Conservation (phyloP, 1,140 invertebrate genomes). For the Acromyrmex heyeri region DNA sequence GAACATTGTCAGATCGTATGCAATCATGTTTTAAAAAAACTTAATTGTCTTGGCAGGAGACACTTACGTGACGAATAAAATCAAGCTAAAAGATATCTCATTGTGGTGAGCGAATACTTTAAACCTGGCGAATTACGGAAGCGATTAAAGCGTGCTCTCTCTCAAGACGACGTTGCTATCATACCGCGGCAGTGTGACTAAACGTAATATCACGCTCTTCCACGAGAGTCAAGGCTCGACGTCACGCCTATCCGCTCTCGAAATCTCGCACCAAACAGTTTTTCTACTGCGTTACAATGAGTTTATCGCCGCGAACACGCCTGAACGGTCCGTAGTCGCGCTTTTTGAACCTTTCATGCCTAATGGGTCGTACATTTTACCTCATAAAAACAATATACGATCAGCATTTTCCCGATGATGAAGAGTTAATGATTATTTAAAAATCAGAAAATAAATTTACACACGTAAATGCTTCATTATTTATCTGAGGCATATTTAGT, state of each 20-base stretch:
- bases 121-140: conserved; percentile 54
- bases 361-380: conserved; percentile 35
- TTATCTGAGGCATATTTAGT: background rate
- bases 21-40: conserved; percentile 8
- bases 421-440: conserved; percentile 37
- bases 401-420: conserved; percentile 33
- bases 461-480: background rate
- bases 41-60: background rate
- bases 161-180: conserved; percentile 41
- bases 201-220: conserved; percentile 59
- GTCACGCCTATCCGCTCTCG: conserved; percentile 59
- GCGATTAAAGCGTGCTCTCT: conserved; percentile 52
- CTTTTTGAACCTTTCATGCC: conserved; percentile 48
- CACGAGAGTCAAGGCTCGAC: conserved; percentile 51
- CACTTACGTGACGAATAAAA: background rate
- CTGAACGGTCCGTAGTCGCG: conserved; percentile 39
- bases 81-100: conserved; percentile 1
- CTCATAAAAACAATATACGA: conserved; percentile 45
- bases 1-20: background rate
- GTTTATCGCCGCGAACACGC: conserved; percentile 50
- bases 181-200: conserved; percentile 56
- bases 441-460: conserved; percentile 33
- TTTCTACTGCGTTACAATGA: conserved; percentile 49
- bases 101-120: conserved; percentile 6
- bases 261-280: conserved; percentile 57